Conservation (phyloP, 2,888 invertebrate genomes). For the Eupithecia insigniata region DNA sequence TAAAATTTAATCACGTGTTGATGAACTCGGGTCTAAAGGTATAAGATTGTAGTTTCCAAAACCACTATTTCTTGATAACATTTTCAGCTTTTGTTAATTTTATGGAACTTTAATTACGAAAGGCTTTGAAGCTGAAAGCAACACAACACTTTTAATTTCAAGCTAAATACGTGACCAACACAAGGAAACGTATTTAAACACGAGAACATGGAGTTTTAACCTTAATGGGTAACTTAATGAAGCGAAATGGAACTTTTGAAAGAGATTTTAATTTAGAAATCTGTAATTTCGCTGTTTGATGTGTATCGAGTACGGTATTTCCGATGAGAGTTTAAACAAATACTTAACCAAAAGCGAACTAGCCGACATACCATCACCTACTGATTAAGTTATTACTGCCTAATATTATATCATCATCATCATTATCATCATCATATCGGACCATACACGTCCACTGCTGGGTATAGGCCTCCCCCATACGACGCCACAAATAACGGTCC, state of each 20-base stretch:
- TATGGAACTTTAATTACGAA: slow-evolving; percentile 26
- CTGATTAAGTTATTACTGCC: too few species aligned
- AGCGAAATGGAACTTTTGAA: slow-evolving; percentile 6
- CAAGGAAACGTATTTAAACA: slow-evolving; percentile 26
- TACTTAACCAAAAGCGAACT: too few species aligned
- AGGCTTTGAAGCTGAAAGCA: slow-evolving; percentile 21
- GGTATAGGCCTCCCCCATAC: too few species aligned
- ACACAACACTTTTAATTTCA: slow-evolving; percentile 41
- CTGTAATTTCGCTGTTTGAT: not conserved
- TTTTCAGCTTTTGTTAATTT: slow-evolving; percentile 30
- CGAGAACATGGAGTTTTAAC: not conserved
- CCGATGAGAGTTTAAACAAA: too few species aligned
- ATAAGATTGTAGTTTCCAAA: not conserved
- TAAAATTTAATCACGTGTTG: too few species aligned
- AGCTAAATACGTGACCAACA: slow-evolving; percentile 38
- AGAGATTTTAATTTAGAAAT: not conserved
- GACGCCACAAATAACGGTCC: too few species aligned
- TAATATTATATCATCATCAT: too few species aligned
- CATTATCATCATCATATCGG: too few species aligned
- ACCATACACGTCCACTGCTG: too few species aligned
- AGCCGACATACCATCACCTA: too few species aligned
- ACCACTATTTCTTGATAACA: not conserved
- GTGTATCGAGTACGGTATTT: too few species aligned
- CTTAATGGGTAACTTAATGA: slow-evolving; percentile 21
- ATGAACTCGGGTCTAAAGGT: too few species aligned